These are phyloP conservation scores for Phytoseiulus persimilis DNA, from an alignment of 2,888 invertebrate species.

Conservation along the genomic window DNA sequence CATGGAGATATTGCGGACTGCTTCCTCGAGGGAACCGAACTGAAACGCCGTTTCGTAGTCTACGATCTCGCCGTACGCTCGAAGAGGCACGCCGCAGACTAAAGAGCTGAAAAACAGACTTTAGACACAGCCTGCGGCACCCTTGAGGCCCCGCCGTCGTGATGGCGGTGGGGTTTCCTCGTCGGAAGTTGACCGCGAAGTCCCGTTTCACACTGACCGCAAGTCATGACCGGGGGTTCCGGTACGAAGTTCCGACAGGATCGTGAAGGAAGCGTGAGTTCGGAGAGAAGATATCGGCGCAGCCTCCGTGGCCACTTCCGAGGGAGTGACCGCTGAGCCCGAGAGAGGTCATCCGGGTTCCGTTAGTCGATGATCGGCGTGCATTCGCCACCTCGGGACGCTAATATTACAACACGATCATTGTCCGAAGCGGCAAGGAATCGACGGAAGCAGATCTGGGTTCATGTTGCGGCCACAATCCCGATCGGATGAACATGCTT, in stretches of 20 bases:
- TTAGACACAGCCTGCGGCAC: neutral
- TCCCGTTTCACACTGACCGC: neutral
- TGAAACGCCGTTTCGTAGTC: too few species aligned
- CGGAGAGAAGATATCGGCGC: neutral
- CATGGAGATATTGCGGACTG: too few species aligned
- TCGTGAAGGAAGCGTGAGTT: neutral
- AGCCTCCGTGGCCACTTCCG: neutral
- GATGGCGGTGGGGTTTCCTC: neutral
- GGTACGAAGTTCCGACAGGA: neutral
- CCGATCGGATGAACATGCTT: neutral
- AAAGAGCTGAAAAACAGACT: neutral
- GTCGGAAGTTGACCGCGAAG: conserved; percentile 5
- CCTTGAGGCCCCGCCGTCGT: neutral
- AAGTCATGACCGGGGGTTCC: neutral
- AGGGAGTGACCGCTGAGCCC: neutral
- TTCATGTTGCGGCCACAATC: neutral
- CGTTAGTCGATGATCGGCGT: neutral
- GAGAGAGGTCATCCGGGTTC: neutral
- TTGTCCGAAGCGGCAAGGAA: neutral
- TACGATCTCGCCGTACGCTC: too few species aligned
- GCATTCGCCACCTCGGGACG: neutral
- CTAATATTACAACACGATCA: neutral
- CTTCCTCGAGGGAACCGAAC: too few species aligned
- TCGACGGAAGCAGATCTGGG: neutral
- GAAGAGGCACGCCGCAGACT: neutral